Base-by-base conservation (phyloP, 2,797 vertebrate genomes). In the Xenopus petersii region DNA sequence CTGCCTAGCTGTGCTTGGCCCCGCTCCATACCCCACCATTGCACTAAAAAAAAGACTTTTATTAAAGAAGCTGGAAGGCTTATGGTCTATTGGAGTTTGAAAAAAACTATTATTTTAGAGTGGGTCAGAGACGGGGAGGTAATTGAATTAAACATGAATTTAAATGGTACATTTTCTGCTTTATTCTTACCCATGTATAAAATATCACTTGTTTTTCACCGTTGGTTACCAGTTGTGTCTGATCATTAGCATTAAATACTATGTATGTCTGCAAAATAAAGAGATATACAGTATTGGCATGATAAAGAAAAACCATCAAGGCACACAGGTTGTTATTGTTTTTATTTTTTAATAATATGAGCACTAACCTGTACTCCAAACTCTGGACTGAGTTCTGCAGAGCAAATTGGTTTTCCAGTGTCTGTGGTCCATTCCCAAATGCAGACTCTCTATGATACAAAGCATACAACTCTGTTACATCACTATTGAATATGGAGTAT, bases 391-490 rank as follows among this genome's bases (percentile, higher is more conserved):
- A 99, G 88, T 59, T 94, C 80, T 0, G 87, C 84, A 8, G 83
- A 87, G 75, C 91, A 95, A 2, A 84, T 0, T 0, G 93, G 92
- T 0, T 80, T 84, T 47, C 92, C 90, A 5, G 76, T 82, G 1
- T 90, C 87, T 42, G 72, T 88, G 5, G 94, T 96, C 96, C 97
- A 99, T 66, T 91, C 91, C 98, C 98, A 99, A 81, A 99, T 86
- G 80, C 87, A 91, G 6, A 97, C 85, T 80, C 85, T 80, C 96
- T 98, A 83, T 21, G 24, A 79, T 1, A 8, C 10, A 10, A 71
- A 75, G 64, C 24, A 17, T 10, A 13, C 2, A 58, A n/a, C n/a
- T 17, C 13, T 21, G 16, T 17, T 58, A 51, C n/a, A 58, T 58
- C 16, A 5, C 55, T 58, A 1, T 4, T 51, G 11, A 10, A 51